Base-by-base conservation (phyloP, 2,888 invertebrate species). In the Acronicta alni region DNA sequence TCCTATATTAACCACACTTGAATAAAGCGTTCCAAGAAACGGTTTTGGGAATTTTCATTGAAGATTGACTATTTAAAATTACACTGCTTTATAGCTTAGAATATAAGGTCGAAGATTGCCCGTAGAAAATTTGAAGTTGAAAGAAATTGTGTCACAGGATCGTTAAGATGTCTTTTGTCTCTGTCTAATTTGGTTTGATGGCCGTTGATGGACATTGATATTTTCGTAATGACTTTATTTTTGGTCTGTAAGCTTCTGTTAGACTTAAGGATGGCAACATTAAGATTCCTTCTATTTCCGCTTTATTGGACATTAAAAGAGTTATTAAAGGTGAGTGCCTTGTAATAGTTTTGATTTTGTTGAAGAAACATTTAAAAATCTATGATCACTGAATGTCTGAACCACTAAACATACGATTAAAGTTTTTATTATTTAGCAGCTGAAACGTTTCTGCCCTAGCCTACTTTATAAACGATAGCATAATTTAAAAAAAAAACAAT, bases 111-210 rank as follows among this genome's bases (percentile, higher is more conserved):
- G 45, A 51, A 46, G 12, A 46, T 77, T 44, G 47, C 20, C 0
- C 20, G 45, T 41, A 56, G 43, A 47, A 51, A 53, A 54, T 52
- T 41, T 17, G 45, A 1, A 44, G 57, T 60, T 67, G 46, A 42
- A 66, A 75, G 77, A 87, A 23, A 86, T 84, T 79, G 82, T 85
- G 85, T 82, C 84, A 81, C 62, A 82, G 77, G 78, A 83, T 83
- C 75, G 78, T 75, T 75, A 58, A 67, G 57, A 57, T 42, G 43
- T 48, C 77, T 77, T 79, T 75, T 79, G 67, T 77, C 72, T 81
- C 65, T 58, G 68, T 85, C 83, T 88, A 86, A 83, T 82, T 84
- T 79, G 61, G 81, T 79, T 83, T 84, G 87, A 84, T 79, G 84
- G 74, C 72, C 62, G 63, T 65, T 85, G 87, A 88, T 83, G 74